Conservation (phyloP, 2,797 vertebrate genomes). For the Poecilia velifera region DNA sequence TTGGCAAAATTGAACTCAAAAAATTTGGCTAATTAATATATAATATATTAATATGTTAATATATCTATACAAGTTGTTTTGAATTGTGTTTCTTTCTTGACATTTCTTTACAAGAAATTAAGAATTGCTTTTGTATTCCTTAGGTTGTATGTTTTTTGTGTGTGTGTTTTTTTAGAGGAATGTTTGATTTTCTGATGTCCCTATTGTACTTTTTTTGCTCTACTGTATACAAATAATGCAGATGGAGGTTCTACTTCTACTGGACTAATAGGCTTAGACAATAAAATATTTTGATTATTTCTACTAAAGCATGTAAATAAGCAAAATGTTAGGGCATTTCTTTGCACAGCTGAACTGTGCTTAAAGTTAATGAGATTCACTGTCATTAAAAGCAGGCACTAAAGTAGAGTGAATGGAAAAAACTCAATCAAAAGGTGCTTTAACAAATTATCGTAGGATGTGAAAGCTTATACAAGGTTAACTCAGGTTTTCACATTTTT, state of each 20-base stretch:
- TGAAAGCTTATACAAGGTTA: not conserved
- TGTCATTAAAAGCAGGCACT: not conserved
- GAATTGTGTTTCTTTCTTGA: not conserved
- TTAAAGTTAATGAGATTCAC: not conserved
- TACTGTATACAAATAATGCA: not conserved
- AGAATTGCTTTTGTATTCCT: not conserved
- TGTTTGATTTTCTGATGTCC: not conserved
- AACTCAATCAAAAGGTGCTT: not conserved
- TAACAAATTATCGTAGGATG: not conserved
- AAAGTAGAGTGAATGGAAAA: not conserved
- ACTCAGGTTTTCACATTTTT: not conserved
- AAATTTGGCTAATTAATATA: no score
- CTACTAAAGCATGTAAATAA: not conserved
- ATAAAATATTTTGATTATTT: not conserved
- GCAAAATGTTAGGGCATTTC: not conserved
- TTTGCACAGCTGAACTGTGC: not conserved
- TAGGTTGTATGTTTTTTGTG: not conserved
- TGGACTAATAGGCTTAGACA: not conserved
- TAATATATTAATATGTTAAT: no score
- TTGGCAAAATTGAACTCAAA: not conserved
- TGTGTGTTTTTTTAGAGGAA: not conserved
- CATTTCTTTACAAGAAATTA: not conserved
- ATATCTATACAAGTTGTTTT: not conserved
- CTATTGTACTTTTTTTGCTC: not conserved
- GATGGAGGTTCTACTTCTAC: not conserved